Conservation (phyloP, 2,113 vertebrate species). For the Bothrops jararaca region DNA sequence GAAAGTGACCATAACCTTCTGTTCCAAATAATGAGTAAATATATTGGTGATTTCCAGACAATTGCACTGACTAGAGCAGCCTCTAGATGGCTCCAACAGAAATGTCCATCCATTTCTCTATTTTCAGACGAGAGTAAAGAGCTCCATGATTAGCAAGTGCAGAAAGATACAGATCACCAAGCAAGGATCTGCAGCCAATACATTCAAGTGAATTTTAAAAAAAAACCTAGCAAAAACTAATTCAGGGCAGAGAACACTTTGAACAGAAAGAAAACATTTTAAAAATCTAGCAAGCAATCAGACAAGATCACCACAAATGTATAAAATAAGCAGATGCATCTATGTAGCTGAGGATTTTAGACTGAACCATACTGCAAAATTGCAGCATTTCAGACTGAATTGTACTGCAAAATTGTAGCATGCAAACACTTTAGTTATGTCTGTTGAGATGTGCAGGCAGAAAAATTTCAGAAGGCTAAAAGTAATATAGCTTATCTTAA, state of each 20-base stretch:
- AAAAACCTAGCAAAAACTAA: neutral
- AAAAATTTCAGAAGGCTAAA: neutral
- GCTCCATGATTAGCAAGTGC: neutral
- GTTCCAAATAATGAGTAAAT: neutral
- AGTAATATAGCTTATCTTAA: neutral
- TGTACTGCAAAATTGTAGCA: neutral
- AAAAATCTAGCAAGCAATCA: neutral
- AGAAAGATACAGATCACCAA: neutral
- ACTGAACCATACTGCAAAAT: neutral
- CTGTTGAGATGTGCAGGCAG: accelerated
- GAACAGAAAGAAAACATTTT: neutral
- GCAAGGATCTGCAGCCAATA: neutral
- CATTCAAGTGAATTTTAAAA: neutral
- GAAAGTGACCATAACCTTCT: neutral
- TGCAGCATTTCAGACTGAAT: neutral
- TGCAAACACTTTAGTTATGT: neutral
- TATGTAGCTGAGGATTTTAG: neutral
- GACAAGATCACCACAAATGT: neutral
- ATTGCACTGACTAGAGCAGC: neutral
- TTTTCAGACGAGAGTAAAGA: neutral
- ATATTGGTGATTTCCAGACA: neutral
- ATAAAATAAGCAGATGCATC: neutral
- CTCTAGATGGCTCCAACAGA: neutral
- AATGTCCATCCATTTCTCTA: neutral
- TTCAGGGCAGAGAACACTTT: neutral